These are phyloP conservation scores for Calosoma granatense DNA, from an alignment of 1,140 invertebrate species.

Conservation along the genomic window DNA sequence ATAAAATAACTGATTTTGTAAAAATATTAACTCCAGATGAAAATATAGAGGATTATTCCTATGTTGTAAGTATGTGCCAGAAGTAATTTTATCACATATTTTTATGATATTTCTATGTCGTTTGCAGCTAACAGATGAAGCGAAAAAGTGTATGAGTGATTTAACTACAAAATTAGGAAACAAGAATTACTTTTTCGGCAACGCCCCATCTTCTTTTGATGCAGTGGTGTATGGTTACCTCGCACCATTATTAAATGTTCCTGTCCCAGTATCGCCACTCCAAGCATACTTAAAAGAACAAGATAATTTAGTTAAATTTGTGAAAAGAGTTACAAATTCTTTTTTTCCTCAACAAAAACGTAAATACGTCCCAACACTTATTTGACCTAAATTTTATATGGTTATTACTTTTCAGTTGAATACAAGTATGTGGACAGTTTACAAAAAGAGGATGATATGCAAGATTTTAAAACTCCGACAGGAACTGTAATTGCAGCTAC, in stretches of 20 bases:
- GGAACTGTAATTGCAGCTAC: neutral
- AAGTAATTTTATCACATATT: neutral
- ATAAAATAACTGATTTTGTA: neutral
- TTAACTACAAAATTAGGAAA: neutral
- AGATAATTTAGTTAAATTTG: neutral
- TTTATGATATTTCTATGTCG: neutral
- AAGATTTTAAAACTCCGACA: neutral
- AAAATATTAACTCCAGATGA: neutral
- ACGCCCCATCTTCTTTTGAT: neutral
- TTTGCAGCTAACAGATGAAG: neutral
- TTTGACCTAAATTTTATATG: neutral
- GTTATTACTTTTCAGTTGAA: neutral
- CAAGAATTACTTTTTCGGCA: neutral
- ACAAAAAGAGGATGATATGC: neutral
- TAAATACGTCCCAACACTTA: neutral
- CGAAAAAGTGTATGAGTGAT: neutral
- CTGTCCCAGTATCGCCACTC: neutral
- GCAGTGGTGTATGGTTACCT: neutral
- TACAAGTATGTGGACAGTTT: neutral
- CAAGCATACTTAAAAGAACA: constrained; percentile 5
- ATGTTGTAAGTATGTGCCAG: neutral
- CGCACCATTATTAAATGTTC: neutral
- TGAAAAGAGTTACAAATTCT: neutral
- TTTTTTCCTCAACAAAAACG: neutral
- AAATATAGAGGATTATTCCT: neutral